Base-by-base conservation (phyloP, 1,140 invertebrate genomes). In the Aphelinus atriplicis region DNA sequence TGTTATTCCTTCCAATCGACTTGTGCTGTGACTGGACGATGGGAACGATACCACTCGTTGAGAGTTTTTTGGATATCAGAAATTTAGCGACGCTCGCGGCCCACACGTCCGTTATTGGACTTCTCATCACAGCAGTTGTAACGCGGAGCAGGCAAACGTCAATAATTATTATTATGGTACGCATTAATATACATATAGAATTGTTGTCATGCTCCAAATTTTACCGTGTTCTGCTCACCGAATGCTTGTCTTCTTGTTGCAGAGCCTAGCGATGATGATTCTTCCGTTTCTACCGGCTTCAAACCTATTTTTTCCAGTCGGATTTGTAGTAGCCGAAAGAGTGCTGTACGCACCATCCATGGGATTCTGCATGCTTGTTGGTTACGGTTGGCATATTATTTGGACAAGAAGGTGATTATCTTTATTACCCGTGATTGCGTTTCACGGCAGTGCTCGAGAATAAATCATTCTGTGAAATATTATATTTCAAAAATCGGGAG, bases 1-100 rank as follows among this genome's bases (percentile, higher is more conserved):
- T 98, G 57, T 89, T 99, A 62, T 89, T 97, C 53, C 93, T 96
- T 84, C 97, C 97, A 9, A 94, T 92, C 77, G 91, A 95, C 80
- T 90, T 99, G 10, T 98, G 97, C 89, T 98, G 97, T 87, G 97
- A 99, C 89, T 99, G 97, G 97, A 98, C 97, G 60, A 99, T 99
- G 97, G 97, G 96, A 53, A 98, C 97, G 47, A 93, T 99, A 68
- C 95, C 96, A 0, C 83, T 98, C 7, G 89, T 99, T 7, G 91
- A 93, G 73, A 93, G 92, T 53, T 91, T 97, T 80, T 77, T 90
- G 1, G 97, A 99, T 88, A 81, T 89, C 1, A 90, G 97, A 53
- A 98, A 98, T 89, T 77, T 97, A n/a, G 91, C 92, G 3, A 98
- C 96, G 0, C 5, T 97, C 2, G 87, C 89, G 0, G 92, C 95